Evolutionary conservation across 1,140 invertebrate species (phyloP), one percentile per base, ranked within the genome.

Genomic region (Zaprionus camerounensis): DNA sequence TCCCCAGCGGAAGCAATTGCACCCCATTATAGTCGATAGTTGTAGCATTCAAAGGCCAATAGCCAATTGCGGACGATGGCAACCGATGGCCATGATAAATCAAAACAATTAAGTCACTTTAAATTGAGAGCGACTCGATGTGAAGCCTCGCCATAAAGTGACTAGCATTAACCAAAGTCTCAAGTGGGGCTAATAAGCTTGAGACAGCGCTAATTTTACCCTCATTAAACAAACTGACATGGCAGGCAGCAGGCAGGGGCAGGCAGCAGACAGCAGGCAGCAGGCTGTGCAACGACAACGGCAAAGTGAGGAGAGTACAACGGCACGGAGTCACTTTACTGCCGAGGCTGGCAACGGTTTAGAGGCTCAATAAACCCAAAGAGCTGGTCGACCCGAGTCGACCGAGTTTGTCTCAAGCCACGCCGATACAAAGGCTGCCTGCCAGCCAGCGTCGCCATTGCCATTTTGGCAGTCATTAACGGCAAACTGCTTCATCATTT

Each of bases 211-310:
- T 90, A 90, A 90, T 90, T 90, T 90, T 90, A 90, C 85, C 85
- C 85, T 90, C 86, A 90, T 90, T 90, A 90, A 90, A 91, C 85
- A 90, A 90, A 84, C 85, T 90, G 85, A 90, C 85, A 90, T 90
- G 76, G 68, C 81, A 77, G 65, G 74, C 81, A 78, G 58, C 34
- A 59, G 36, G 15, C 68, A 66, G 55, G 58, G 38, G 57, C 38
- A 26, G 71, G 67, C 73, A 22, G 56, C 28, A 74, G n/a, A n/a
- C n/a, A 17, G 17, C 17, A 17, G 71, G 58, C 36, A 46, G 22
- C 22, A 55, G 49, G 64, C 36, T 57, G 58, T 26, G 15, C 38
- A n/a, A 31, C 28, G 15, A 6, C 15, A 41, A 41, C n/a, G 38
- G 38, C 38, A 17, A n/a, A 17, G 55, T 36, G 26, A 34, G 26